Evolutionary conservation across 2,888 invertebrate species (phyloP), one percentile per base, ranked within the genome.

Genomic region (Augiades crinisus): DNA sequence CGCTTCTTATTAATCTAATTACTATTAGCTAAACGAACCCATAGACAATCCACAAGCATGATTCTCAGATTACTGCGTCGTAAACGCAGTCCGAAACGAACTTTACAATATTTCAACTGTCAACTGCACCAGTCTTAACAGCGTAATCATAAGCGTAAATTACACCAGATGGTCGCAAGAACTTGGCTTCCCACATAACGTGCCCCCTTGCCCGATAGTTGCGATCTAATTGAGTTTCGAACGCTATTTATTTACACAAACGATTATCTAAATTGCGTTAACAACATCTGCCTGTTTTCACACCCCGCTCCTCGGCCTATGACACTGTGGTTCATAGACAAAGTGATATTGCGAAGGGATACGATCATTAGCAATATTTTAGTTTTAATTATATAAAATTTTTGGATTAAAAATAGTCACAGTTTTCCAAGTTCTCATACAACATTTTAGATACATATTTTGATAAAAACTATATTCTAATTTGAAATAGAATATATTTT

Each of bases 211-310:
- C 60, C 60, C 63, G 63, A 72, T 71, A 71, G 69, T 72, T 65
- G 71, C 57, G 62, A 78, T 79, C 77, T 82, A 84, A 86, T 85
- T 79, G 82, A 72, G 78, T 81, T 81, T 73, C 75, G 76, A 78
- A 77, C 74, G 76, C 81, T 78, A 86, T 81, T 85, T 87, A 88
- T 89, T 87, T 87, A 82, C 87, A 75, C 74, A 78, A 81, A 80
- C 85, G 81, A 85, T 88, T 81, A 87, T 82, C 81, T 75, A 77
- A 87, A 88, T 86, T 85, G 84, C 80, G 80, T 85, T 85, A 79
- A 78, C 71, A 79, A 67, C 88, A 88, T 82, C 86, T 88, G 88
- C 68, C 75, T 68, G 68, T 76, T 77, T 85, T 85, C 86, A 66
- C 87, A 85, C 74, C 68, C 63, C 55, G 53, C 59, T 68, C 69